A percentile compares a stretch with the other conserved stretches of the same genome.
Conservation (phyloP, 2,113 vertebrate species). For the Elanus axillaris region DNA sequence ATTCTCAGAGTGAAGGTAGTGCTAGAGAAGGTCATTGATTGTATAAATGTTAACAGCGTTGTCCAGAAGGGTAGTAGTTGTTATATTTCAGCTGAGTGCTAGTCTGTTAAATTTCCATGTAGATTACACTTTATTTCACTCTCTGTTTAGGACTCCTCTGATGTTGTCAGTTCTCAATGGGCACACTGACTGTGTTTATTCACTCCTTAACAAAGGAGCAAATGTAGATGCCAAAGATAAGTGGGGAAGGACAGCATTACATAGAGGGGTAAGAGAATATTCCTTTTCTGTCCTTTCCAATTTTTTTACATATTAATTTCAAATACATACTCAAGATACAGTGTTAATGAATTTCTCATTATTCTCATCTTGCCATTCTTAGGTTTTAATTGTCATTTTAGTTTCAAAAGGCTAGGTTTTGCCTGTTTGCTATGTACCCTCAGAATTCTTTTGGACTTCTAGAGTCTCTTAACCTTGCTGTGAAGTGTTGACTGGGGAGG, state of each 20-base stretch:
- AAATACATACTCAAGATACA: background rate
- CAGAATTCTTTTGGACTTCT: background rate
- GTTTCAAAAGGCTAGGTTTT: background rate
- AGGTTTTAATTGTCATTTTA: background rate
- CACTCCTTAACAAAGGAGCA: slow-evolving; percentile 93
- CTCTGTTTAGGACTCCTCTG: slow-evolving; percentile 85
- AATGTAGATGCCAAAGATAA: slow-evolving; percentile 96
- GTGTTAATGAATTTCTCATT: background rate
- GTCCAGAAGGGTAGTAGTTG: background rate
- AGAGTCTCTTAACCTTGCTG: background rate
- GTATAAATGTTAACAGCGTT: background rate
- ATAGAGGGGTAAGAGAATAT: slow-evolving; percentile 86
- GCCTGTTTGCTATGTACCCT: background rate
- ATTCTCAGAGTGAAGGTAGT: background rate
- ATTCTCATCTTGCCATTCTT: background rate
- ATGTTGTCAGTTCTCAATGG: slow-evolving; percentile 97
- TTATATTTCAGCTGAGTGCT: background rate
- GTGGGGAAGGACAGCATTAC: slow-evolving; percentile 92
- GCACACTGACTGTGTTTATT: slow-evolving; percentile 96
- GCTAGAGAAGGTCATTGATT: background rate
- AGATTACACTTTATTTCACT: background rate
- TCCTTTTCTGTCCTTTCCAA: background rate
- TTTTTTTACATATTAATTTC: background rate
- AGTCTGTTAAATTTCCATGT: background rate
- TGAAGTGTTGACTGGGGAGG: background rate